These are phyloP conservation scores for Diorhabda sublineata DNA, from an alignment of 1,140 invertebrate species.

Conservation along the genomic window DNA sequence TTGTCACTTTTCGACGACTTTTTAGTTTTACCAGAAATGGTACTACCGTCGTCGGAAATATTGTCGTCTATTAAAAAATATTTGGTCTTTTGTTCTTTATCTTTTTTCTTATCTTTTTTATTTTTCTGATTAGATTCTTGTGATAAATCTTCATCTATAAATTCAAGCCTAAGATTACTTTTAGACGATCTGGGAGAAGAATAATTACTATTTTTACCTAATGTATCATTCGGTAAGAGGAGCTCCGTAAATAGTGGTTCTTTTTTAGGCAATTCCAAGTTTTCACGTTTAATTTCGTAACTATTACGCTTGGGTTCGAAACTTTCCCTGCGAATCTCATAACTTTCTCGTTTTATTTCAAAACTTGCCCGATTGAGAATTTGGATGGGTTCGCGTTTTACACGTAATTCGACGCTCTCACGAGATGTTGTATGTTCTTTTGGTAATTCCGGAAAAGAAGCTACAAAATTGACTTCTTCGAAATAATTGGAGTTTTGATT, in stretches of 20 bases:
- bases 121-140: slow-evolving; percentile 28
- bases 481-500: slow-evolving; percentile 5
- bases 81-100: slow-evolving; percentile 51
- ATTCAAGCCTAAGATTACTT: slow-evolving; percentile 3
- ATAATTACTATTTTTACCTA: background rate
- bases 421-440: background rate
- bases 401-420: background rate
- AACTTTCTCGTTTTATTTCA: background rate
- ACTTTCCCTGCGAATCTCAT: background rate
- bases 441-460: background rate
- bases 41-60: slow-evolving; percentile 33
- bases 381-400: background rate
- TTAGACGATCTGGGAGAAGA: background rate
- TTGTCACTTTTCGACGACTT: slow-evolving; percentile 35
- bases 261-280: background rate
- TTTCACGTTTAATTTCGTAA: background rate
- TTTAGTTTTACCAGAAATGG: slow-evolving; percentile 25
- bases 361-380: background rate
- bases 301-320: background rate
- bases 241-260: background rate
- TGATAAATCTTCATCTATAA: slow-evolving; percentile 6
- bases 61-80: slow-evolving; percentile 52
- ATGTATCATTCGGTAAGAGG: background rate
- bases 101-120: slow-evolving; percentile 50
- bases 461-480: slow-evolving; percentile 24